phyloP scores from a whole-genome alignment of 2,888 invertebrate genomes.

The Metellina segmentata region DNA sequence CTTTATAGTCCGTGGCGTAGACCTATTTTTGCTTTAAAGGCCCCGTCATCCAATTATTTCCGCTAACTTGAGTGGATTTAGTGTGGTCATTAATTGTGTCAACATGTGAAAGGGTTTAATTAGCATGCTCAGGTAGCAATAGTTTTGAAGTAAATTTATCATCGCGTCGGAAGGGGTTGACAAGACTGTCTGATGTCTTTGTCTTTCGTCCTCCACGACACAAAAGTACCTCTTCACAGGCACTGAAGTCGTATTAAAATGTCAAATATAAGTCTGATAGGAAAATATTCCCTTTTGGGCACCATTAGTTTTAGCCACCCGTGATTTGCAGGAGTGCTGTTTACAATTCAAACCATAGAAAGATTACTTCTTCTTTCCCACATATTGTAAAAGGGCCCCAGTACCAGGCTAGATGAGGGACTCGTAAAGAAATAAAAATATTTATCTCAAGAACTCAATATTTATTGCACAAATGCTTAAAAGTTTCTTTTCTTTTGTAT shows the following conservation, averaged over 20 bases:
- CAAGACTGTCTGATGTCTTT: conserved; percentile 3
- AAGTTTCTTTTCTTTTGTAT: no score
- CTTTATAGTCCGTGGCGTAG: conserved; percentile 40
- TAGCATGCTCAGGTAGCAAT: conserved; percentile 61
- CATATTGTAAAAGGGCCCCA: no score
- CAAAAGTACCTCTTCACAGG: background rate
- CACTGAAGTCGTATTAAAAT: background rate
- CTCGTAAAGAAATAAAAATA: no score
- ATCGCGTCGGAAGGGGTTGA: conserved; percentile 32
- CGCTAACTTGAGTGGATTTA: conserved; percentile 67
- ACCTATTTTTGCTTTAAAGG: conserved; percentile 62
- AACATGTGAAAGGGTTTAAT: conserved; percentile 72
- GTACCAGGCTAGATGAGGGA: no score
- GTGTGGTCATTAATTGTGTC: conserved; percentile 71
- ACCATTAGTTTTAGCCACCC: background rate
- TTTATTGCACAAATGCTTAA: no score
- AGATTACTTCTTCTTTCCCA: no score
- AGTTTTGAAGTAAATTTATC: conserved; percentile 68
- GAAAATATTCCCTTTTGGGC: background rate
- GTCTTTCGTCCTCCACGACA: background rate
- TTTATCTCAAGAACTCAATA: no score
- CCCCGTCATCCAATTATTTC: conserved; percentile 72
- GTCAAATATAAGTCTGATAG: background rate
- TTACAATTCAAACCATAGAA: background rate
- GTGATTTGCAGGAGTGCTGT: background rate